phyloP scores from a whole-genome alignment of 2,888 invertebrate genomes.

The Miltochrista miniata region DNA sequence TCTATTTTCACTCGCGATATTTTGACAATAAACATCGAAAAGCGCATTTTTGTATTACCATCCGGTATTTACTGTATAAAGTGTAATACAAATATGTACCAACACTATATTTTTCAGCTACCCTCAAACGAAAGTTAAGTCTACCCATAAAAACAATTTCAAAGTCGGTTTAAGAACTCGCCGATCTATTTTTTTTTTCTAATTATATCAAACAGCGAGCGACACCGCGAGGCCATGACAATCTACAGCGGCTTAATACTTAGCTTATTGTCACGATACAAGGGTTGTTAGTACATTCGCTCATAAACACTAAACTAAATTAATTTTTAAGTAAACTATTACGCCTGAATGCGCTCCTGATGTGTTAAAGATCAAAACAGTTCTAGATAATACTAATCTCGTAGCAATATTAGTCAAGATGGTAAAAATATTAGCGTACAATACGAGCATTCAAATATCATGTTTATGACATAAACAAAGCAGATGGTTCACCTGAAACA shows the following conservation, averaged over 20 bases:
- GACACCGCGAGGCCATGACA: constrained; percentile 41
- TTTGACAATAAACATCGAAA: too few species aligned
- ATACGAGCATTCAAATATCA: background rate
- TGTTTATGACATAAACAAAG: background rate
- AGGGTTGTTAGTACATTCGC: constrained; percentile 77
- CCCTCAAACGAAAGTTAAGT: too few species aligned
- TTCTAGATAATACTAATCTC: background rate
- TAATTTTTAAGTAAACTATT: constrained; percentile 33
- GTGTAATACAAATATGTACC: too few species aligned
- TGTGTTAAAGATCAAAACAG: constrained; percentile 15
- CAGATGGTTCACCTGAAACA: constrained; percentile 8
- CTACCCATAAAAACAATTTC: constrained; percentile 11
- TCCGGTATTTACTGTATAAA: too few species aligned
- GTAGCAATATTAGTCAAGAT: background rate
- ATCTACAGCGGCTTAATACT: constrained; percentile 67
- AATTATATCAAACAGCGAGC: constrained; percentile 25
- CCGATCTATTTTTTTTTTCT: constrained; percentile 26
- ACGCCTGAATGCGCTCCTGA: constrained; percentile 17
- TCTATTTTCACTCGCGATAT: too few species aligned
- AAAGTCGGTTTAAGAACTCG: constrained; percentile 13
- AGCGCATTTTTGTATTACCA: too few species aligned
- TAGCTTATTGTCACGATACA: constrained; percentile 79
- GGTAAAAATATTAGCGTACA: background rate
- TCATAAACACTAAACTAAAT: constrained; percentile 61
- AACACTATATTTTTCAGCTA: too few species aligned